Evolutionary conservation across 2,888 invertebrate species (phyloP), one percentile per base, ranked within the genome.

Genomic region (Cheilosia vulpina): DNA sequence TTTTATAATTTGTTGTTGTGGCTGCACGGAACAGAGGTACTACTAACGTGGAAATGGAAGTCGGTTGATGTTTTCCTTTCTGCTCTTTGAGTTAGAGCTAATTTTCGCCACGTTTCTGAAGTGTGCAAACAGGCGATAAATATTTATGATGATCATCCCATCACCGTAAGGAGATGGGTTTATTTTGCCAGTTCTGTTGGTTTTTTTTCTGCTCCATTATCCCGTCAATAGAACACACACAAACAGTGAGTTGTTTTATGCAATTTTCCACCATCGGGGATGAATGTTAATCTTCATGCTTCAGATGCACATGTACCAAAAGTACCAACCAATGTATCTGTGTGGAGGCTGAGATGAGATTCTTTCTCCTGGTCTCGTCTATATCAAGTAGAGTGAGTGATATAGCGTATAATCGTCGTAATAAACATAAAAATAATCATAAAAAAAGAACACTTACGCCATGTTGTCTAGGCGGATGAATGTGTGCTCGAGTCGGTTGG

Each of bases 381-480:
- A 62, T 63, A 50, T 68, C 43, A 76, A 55, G 60, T 80, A 75
- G 69, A 75, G 69, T 85, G 85, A 81, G 72, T 81, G 73, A 85
- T 85, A 85, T 77, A 72, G 85, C 85, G 72, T 81, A 85, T 85
- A 85, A 85, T 85, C 85, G 85, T 62, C 57, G 72, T 77, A 85
- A 85, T 85, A 85, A 85, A 85, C 85, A 85, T 85, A 85, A 85
- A 85, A 85, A 85, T 85, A 85, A 85, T 77, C 76, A 75, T 85
- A 85, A 85, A 85, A 80, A 80, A 84, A 85, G 72, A n/a, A n/a
- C 15, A 17, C 17, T 81, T 81, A 45, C 76, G 75, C 84, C 50
- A 84, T 71, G 81, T 76, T 81, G 75, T 81, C 81, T 75, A 58
- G 50, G 38, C 13, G 72, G 65, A 79, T 73, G 79, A 11, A 52